These are phyloP conservation scores for Tokudaia tokunoshimensis DNA, from an alignment of 2,797 vertebrate genomes.

Conservation along the genomic window DNA sequence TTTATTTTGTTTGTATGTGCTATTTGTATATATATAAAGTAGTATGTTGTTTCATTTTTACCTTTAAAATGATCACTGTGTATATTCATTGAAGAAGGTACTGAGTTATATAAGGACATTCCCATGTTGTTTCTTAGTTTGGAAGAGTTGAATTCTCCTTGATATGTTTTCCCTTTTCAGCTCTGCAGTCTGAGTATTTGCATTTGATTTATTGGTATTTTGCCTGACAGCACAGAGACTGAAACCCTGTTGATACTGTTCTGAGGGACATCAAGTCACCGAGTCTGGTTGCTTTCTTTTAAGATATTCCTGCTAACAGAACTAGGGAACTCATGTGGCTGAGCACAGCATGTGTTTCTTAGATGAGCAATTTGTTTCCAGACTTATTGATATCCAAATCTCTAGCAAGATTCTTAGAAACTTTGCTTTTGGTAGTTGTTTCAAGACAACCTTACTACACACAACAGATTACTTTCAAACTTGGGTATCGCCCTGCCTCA, in stretches of 20 bases:
- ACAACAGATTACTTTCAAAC: not conserved
- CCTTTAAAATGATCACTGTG: not conserved
- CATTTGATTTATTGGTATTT: not conserved
- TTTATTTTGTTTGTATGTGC: not conserved
- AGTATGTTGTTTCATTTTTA: not conserved
- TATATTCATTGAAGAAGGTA: not conserved
- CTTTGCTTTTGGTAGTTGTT: not conserved
- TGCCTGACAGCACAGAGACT: not conserved
- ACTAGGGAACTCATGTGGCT: not conserved
- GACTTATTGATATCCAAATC: not conserved
- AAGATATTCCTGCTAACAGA: not conserved
- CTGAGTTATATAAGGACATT: not conserved
- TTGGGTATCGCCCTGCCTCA: not conserved
- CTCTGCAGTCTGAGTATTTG: not conserved
- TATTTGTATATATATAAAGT: not conserved
- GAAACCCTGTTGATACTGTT: too few species aligned
- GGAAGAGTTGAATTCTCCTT: not conserved
- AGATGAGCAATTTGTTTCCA: not conserved
- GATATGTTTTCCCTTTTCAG: not conserved
- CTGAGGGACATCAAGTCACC: too few species aligned
- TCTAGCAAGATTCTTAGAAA: not conserved
- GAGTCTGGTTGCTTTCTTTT: not conserved
- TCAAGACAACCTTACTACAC: not conserved
- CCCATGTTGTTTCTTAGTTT: not conserved
- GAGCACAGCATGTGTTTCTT: not conserved